A percentile compares a stretch with the other conserved stretches of the same genome.
These are phyloP conservation scores for Dendrocopos noguchii DNA, from an alignment of 2,113 vertebrate genomes.

Conservation along the genomic window DNA sequence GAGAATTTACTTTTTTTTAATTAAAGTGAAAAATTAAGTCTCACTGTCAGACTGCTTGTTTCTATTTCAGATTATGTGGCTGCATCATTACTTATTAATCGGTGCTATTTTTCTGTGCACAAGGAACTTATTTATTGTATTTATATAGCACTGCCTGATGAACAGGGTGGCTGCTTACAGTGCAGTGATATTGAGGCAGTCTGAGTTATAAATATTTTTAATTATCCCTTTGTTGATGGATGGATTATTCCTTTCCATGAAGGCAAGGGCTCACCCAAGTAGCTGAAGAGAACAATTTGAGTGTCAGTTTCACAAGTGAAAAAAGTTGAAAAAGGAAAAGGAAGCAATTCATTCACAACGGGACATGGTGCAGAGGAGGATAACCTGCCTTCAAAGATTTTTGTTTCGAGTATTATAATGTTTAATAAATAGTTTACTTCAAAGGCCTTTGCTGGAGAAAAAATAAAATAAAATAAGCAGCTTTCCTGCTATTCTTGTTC, in stretches of 20 bases:
- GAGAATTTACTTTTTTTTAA: conserved; percentile 51
- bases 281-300: conserved; percentile 66
- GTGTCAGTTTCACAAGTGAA: conserved; percentile 89
- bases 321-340: conserved; percentile 89
- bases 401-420: conserved; percentile 86
- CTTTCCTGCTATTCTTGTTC: conserved; percentile 99
- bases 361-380: conserved; percentile 88
- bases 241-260: conserved; percentile 15
- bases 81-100: conserved; percentile 54
- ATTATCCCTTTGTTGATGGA: conserved; percentile 1
- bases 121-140: conserved; percentile 34
- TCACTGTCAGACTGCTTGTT: background rate
- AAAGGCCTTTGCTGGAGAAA: conserved; percentile 83
- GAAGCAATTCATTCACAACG: conserved; percentile 96
- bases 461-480: conserved; percentile 78
- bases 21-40: conserved; percentile 56
- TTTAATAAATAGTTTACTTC: conserved; percentile 95
- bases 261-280: background rate
- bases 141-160: background rate
- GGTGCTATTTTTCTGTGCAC: background rate
- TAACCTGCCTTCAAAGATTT: conserved; percentile 98
- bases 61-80: conserved; percentile 5
- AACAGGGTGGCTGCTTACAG: conserved; percentile 32
- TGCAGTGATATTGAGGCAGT: background rate
- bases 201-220: conserved; percentile 4